Evolutionary conservation across 2,888 invertebrate genomes (phyloP).

Genomic region (Caenorhabditis japonica): DNA sequence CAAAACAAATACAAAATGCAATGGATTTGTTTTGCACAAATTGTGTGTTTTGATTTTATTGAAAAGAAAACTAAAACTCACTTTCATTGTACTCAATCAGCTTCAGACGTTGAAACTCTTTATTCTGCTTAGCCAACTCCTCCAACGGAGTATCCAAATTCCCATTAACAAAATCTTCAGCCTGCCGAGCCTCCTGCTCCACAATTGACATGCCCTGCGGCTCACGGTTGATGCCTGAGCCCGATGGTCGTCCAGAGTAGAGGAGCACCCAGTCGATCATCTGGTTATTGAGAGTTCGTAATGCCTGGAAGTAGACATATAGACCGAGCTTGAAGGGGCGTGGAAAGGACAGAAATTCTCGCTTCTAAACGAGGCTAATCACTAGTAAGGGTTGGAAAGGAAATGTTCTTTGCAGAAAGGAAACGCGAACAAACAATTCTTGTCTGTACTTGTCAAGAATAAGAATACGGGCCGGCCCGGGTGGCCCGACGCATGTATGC

Average conservation of each 20-base stretch:
- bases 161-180: constrained; percentile 15
- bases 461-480: too few relatives aligned
- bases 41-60: too few relatives aligned
- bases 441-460: too few relatives aligned
- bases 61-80: too few relatives aligned
- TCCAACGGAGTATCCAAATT: constrained; percentile 14
- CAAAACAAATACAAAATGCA: too few relatives aligned
- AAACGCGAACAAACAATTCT: background rate
- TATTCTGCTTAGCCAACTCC: constrained; percentile 7
- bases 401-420: too few relatives aligned
- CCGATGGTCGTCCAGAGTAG: constrained; percentile 30
- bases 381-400: constrained; percentile 6
- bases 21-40: too few relatives aligned
- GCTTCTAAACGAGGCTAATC: constrained; percentile 25
- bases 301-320: constrained; percentile 8
- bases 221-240: background rate
- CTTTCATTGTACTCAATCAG: constrained; percentile 10
- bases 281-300: background rate
- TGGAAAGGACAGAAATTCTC: background rate
- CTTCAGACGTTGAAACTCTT: constrained; percentile 10
- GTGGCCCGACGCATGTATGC: too few relatives aligned
- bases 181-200: constrained; percentile 17
- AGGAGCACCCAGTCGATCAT: constrained; percentile 20
- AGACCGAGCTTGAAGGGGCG: background rate
- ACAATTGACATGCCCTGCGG: background rate